Conservation (phyloP, 2,113 vertebrate genomes). For the Upupa epops region DNA sequence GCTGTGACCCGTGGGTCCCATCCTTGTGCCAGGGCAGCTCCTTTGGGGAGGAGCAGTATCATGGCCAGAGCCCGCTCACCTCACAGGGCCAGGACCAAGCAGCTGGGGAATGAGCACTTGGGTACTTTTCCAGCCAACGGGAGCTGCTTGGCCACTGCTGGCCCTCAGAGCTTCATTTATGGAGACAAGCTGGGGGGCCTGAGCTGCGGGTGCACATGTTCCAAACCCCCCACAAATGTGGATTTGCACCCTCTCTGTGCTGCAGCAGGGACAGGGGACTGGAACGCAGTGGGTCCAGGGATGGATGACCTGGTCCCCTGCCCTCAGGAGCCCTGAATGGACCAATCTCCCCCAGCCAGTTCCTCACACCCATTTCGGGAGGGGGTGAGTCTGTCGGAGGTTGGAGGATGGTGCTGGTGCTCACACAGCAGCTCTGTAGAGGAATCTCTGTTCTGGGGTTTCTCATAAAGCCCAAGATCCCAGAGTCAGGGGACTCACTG, state of each 20-base stretch:
- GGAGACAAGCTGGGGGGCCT: neutral
- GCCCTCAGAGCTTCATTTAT: neutral
- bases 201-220: neutral
- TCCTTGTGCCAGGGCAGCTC: neutral
- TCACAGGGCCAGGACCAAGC: neutral
- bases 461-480: neutral
- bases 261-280: rapidly evolving
- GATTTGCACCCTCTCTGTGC: neutral
- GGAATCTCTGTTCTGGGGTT: neutral
- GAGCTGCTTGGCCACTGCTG: neutral
- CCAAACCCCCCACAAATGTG: rapidly evolving
- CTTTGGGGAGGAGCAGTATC: neutral
- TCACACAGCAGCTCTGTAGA: neutral
- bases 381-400: neutral
- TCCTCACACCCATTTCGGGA: rapidly evolving
- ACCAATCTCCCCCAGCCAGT: neutral
- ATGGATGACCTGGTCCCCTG: neutral
- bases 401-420: neutral
- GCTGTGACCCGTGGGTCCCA: neutral
- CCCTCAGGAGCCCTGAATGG: rapidly evolving
- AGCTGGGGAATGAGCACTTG: neutral
- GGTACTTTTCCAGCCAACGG: neutral
- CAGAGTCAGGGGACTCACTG: rapidly evolving
- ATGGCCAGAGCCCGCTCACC: rapidly evolving
- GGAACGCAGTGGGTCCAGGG: rapidly evolving